These are phyloP conservation scores for Periplaneta americana DNA, from an alignment of 1,140 invertebrate species.

Conservation along the genomic window DNA sequence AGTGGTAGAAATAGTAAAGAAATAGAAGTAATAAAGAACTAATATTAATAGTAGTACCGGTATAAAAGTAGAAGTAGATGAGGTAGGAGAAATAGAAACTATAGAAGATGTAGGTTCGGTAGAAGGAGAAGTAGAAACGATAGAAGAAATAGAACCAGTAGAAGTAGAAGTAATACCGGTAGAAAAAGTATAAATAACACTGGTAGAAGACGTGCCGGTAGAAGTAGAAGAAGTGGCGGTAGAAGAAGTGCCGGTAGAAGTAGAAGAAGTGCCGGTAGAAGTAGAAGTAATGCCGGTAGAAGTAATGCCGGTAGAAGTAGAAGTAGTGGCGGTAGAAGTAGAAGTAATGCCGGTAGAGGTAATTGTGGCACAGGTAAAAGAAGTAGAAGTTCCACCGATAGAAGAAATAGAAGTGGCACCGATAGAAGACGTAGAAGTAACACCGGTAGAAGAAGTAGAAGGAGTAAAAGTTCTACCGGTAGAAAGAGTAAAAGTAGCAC, in stretches of 20 bases:
- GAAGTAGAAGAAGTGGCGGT: too few species aligned
- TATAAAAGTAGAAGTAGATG: too few species aligned
- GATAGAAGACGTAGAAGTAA: too few species aligned
- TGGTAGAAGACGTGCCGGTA: too few species aligned
- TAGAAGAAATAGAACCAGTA: too few species aligned
- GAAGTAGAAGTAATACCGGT: too few species aligned
- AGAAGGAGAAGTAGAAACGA: too few species aligned
- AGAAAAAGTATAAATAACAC: too few species aligned
- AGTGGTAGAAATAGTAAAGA: too few species aligned
- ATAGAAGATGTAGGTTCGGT: not conserved
- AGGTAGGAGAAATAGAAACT: not conserved
- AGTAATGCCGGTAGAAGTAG: not conserved
- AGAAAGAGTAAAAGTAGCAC: not conserved
- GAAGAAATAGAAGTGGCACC: not conserved
- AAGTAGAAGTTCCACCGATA: not conserved
- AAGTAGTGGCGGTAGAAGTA: rapidly evolving
- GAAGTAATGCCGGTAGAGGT: not conserved
- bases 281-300: not conserved
- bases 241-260: not conserved
- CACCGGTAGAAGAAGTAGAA: not conserved
- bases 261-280: not conserved
- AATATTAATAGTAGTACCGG: too few species aligned
- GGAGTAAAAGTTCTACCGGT: not conserved
- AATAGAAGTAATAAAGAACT: too few species aligned
- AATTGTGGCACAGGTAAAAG: not conserved